Base-by-base conservation (phyloP, 2,888 invertebrate species). In the Lydus trimaculatus region DNA sequence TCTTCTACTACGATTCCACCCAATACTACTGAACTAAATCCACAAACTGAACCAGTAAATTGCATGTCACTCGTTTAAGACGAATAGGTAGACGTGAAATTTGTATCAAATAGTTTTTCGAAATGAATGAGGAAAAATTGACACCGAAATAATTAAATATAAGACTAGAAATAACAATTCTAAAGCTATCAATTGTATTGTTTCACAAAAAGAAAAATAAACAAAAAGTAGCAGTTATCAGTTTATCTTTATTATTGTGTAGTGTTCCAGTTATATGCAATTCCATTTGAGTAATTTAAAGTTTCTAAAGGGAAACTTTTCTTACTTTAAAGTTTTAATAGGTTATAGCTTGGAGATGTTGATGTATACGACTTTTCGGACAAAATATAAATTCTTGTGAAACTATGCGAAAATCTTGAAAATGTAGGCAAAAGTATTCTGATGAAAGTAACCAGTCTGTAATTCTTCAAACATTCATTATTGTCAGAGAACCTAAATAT, bases 31-130 rank as follows among this genome's bases (percentile, higher is more conserved):
- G 78, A 81, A 80, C 81, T 78, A 79, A 82, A 82, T 82, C 81
- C 82, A 78, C 77, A 76, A 74, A 77, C 76, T 78, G 79, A 78
- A 76, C 76, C 79, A 80, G 82, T 83, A 84, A 84, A 84, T 84
- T 84, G 84, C 82, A 80, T 82, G 84, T 84, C 84, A 83, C 81
- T 82, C 82, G 75, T 66, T 73, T 75, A 84, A 84, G 83, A 84
- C 83, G 82, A 83, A 84, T 84, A 83, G 83, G 81, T 82, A 79
- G 80, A 83, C 82, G 83, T 82, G 82, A 81, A 84, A 83, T 84
- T 83, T 82, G 81, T 83, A 82, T 81, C 80, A 83, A 83, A 80
- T 82, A 84, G 80, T 80, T n/a, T 82, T 70, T 72, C 64, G 66
- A 74, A 73, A 33, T 36, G 66, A 69, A 69, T 65, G n/a, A 60